Evolutionary conservation across 2,888 invertebrate genomes (phyloP).

Genomic region (Carcina quercana): DNA sequence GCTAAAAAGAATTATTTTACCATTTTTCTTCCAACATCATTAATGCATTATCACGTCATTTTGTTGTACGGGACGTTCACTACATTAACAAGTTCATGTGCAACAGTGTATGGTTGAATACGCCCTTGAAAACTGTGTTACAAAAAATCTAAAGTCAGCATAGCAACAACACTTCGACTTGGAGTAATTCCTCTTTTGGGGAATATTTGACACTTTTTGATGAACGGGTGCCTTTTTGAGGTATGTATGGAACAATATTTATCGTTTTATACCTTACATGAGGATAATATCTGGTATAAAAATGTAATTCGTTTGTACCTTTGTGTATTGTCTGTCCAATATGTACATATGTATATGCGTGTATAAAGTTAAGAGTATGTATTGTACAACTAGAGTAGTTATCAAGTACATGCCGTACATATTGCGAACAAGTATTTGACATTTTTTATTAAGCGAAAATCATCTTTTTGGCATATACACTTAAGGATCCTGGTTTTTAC

Average conservation of each 20-base stretch:
- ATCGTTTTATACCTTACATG: neutral
- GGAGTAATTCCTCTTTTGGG: constrained; percentile 42
- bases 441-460: too few species aligned
- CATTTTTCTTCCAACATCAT: constrained; percentile 24
- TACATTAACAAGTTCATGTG: constrained; percentile 24
- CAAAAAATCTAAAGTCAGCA: constrained; percentile 64
- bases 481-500: too few species aligned
- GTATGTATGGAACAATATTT: constrained; percentile 32
- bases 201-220: constrained; percentile 32
- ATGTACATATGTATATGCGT: constrained; percentile 13
- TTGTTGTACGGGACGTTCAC: constrained; percentile 19
- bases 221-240: constrained; percentile 48
- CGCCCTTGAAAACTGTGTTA: constrained; percentile 66
- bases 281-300: neutral
- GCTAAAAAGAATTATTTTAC: constrained; percentile 30
- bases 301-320: constrained; percentile 16
- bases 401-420: neutral
- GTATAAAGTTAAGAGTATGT: neutral
- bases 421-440: too few species aligned
- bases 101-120: constrained; percentile 35
- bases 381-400: neutral
- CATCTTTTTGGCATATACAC: too few species aligned
- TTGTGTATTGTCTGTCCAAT: constrained; percentile 23
- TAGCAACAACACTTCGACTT: constrained; percentile 64
- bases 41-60: constrained; percentile 18